Percentiles rank a stretch among this genome's conserved stretches.
These are phyloP conservation scores for Hirudo medicinalis DNA, from an alignment of 1,140 invertebrate genomes.

Conservation along the genomic window DNA sequence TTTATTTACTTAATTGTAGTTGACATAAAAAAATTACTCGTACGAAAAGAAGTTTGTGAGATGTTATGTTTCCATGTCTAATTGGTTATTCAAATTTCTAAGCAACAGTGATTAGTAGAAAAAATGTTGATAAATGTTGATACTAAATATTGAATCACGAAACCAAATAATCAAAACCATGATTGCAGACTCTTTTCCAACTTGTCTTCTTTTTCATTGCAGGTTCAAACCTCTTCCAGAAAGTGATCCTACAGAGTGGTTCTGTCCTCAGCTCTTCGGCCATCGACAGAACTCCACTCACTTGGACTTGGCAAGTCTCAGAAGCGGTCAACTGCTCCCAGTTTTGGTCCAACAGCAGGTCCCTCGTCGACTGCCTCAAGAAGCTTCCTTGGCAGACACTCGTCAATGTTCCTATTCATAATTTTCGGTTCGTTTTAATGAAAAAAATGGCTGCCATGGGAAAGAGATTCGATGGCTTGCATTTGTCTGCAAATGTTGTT, in stretches of 20 bases:
- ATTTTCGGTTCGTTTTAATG: constrained; percentile 25
- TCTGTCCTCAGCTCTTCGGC: constrained; percentile 86
- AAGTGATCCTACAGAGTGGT: constrained; percentile 84
- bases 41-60: no score
- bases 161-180: no score
- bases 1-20: no score
- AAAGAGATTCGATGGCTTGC: no score
- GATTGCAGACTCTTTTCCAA: not conserved
- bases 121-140: no score
- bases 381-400: constrained; percentile 63
- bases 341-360: constrained; percentile 10
- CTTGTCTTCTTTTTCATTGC: constrained; percentile 26
- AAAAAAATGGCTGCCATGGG: no score
- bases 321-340: constrained; percentile 42
- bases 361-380: constrained; percentile 59
- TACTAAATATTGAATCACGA: no score
- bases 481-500: no score
- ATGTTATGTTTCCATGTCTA: no score
- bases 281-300: constrained; percentile 67
- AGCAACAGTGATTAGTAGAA: no score
- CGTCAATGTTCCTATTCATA: constrained; percentile 52
- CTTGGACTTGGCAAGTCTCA: constrained; percentile 71
- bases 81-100: no score
- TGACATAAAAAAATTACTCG: no score
- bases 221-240: constrained; percentile 73